Conservation (phyloP, 2,113 vertebrate genomes). For the Indicator maculatus region DNA sequence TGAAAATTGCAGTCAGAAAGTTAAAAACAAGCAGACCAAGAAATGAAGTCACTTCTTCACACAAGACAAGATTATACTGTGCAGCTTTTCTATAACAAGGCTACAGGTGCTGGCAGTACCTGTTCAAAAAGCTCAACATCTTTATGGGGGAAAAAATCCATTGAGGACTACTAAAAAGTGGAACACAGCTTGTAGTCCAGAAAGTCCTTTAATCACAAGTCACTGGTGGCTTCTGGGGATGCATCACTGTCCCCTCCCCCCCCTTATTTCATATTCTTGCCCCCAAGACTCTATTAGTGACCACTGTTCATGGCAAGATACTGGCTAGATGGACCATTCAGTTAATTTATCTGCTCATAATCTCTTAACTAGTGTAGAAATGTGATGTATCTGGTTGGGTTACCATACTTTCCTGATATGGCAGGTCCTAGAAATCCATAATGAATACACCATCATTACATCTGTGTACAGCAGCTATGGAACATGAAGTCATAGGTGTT, state of each 20-base stretch:
- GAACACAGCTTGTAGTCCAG: background rate
- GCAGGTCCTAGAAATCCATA: background rate
- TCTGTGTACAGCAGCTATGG: fast-evolving
- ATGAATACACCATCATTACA: background rate
- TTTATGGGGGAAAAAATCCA: background rate
- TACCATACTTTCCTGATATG: background rate
- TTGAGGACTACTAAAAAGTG: background rate
- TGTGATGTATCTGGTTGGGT: background rate
- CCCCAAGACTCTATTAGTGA: background rate
- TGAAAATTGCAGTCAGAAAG: background rate
- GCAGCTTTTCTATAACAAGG: background rate
- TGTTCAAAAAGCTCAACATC: background rate
- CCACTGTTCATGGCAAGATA: background rate
- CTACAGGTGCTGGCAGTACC: background rate
- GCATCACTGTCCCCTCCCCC: background rate
- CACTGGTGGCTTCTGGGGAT: background rate
- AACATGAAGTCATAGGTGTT: background rate
- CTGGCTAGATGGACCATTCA: background rate
- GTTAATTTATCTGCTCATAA: background rate
- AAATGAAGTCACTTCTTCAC: background rate
- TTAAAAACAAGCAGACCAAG: background rate
- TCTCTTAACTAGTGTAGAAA: background rate
- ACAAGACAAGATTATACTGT: background rate
- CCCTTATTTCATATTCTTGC: background rate
- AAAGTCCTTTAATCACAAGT: background rate